These are phyloP conservation scores for Lepus townsendii DNA, from an alignment of 2,797 vertebrate species.

Conservation along the genomic window DNA sequence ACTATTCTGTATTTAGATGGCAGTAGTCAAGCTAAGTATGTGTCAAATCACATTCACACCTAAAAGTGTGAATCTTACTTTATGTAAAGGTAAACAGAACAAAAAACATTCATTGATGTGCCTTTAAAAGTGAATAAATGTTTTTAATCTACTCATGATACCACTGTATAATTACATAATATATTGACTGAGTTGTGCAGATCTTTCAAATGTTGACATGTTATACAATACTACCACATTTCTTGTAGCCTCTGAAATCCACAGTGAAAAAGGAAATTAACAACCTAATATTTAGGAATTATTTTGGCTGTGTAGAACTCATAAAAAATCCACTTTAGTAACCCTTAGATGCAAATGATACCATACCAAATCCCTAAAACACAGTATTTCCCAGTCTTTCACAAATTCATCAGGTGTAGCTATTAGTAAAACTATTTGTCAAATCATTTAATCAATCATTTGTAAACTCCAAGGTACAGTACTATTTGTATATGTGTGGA, in stretches of 20 bases:
- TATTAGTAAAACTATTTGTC: constrained; percentile 54
- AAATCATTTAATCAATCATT: constrained; percentile 4
- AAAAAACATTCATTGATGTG: neutral
- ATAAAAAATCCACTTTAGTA: neutral
- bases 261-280: constrained; percentile 63
- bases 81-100: constrained; percentile 23
- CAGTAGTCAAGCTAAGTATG: neutral
- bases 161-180: constrained; percentile 36
- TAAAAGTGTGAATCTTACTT: neutral
- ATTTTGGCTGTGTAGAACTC: neutral
- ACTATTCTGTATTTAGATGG: neutral
- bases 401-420: constrained; percentile 32
- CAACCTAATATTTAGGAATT: constrained; percentile 22
- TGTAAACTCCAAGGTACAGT: neutral
- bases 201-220: constrained; percentile 41
- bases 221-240: constrained; percentile 20
- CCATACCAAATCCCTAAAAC: constrained; percentile 39
- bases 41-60: constrained; percentile 51
- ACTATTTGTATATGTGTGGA: neutral
- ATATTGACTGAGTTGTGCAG: constrained; percentile 22
- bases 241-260: constrained; percentile 21
- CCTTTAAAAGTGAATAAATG: constrained; percentile 10
- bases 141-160: constrained; percentile 16
- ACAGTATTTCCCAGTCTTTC: neutral
- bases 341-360: constrained; percentile 14